phyloP scores from a whole-genome alignment of 1,140 invertebrate species.

The Antheraea pernyi region DNA sequence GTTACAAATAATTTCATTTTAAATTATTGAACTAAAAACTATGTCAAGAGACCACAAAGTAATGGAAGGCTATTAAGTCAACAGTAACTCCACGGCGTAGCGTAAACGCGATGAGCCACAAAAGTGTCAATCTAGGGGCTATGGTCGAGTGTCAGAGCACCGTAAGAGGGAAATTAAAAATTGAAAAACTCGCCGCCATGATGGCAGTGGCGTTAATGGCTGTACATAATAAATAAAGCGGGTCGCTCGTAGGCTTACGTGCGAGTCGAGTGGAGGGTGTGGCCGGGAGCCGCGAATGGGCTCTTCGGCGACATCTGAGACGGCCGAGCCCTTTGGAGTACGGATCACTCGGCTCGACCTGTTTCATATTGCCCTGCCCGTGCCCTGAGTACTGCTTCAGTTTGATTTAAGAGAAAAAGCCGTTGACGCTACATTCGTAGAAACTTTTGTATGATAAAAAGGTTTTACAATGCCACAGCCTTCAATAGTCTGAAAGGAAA shows the following conservation, averaged over 20 bases:
- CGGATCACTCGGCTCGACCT: constrained; percentile 57
- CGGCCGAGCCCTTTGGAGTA: constrained; percentile 67
- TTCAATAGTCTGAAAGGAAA: constrained; percentile 23
- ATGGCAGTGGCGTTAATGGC: constrained; percentile 73
- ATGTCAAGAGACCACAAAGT: not conserved
- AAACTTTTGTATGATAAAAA: constrained; percentile 33
- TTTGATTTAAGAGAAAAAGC: constrained; percentile 74
- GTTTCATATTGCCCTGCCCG: constrained; percentile 73
- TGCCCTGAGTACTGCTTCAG: constrained; percentile 65
- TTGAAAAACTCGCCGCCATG: constrained; percentile 73
- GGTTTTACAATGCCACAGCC: constrained; percentile 35
- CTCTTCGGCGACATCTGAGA: constrained; percentile 74
- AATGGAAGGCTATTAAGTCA: constrained; percentile 35
- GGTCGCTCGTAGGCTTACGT: constrained; percentile 71
- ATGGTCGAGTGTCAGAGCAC: constrained; percentile 50
- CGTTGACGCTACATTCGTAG: constrained; percentile 49
- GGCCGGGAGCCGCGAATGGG: constrained; percentile 69
- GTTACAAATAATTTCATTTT: not conserved
- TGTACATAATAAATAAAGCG: constrained; percentile 78
- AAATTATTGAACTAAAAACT: not conserved
- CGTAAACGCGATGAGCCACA: constrained; percentile 43
- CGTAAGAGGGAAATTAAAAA: constrained; percentile 73
- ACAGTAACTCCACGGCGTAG: constrained; percentile 19
- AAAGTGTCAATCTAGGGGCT: constrained; percentile 59
- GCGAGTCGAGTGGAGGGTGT: constrained; percentile 73